These are phyloP conservation scores for Lasioglossum figueresi DNA, from an alignment of 2,888 invertebrate species.

Conservation along the genomic window DNA sequence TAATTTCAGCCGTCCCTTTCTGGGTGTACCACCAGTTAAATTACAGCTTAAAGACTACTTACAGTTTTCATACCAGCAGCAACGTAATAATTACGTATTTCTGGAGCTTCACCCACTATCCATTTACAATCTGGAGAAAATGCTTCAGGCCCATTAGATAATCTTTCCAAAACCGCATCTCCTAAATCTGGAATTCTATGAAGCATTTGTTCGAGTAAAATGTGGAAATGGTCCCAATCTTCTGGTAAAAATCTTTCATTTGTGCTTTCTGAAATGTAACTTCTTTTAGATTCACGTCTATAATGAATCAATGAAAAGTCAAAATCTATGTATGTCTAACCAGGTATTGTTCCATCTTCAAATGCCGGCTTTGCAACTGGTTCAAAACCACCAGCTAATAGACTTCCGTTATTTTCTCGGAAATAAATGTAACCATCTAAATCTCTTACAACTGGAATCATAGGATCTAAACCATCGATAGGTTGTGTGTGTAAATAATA, in stretches of 20 bases:
- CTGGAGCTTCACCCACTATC: slow-evolving; percentile 97
- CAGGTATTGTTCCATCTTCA: slow-evolving; percentile 89
- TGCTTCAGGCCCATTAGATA: slow-evolving; percentile 96
- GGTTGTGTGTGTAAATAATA: slow-evolving; percentile 96
- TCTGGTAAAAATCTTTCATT: slow-evolving; percentile 89
- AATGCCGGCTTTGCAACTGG: slow-evolving; percentile 95
- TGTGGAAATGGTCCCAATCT: slow-evolving; percentile 99
- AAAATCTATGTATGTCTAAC: slow-evolving; percentile 78
- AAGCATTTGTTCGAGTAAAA: slow-evolving; percentile 93
- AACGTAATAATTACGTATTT: slow-evolving; percentile 88
- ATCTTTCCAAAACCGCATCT: slow-evolving; percentile 90
- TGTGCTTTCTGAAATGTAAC: slow-evolving; percentile 84
- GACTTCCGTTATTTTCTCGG: slow-evolving; percentile 92
- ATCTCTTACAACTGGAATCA: slow-evolving; percentile 95
- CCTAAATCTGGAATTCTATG: slow-evolving; percentile 92
- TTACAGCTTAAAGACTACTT: slow-evolving; percentile 47
- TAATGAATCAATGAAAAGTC: slow-evolving; percentile 18
- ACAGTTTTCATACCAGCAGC: slow-evolving; percentile 97
- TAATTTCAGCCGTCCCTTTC: not conserved
- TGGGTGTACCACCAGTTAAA: not conserved
- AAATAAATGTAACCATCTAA: slow-evolving; percentile 95
- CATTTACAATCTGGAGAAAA: slow-evolving; percentile 99
- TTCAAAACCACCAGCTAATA: slow-evolving; percentile 96
- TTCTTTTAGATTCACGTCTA: slow-evolving; percentile 9
- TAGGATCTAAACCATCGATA: slow-evolving; percentile 89